phyloP scores from a whole-genome alignment of 2,797 vertebrate species.

The Emydoidea blandingii region DNA sequence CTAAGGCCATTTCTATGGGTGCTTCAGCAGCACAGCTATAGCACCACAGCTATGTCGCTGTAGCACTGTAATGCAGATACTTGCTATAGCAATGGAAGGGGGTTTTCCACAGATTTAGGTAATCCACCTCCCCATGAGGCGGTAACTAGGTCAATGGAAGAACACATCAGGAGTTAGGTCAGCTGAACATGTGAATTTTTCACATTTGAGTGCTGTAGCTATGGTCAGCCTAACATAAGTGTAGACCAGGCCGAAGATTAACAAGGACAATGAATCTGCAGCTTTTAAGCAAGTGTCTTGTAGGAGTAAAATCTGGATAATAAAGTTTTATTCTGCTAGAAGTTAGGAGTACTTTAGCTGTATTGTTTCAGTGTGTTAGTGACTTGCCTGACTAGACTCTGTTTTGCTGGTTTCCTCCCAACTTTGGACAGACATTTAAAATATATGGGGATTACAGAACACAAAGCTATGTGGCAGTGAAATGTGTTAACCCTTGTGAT shows the following conservation, averaged over 20 bases:
- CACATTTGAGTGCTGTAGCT: not conserved
- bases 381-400: not conserved
- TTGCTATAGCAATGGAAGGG: not conserved
- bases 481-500: not conserved
- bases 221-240: not conserved
- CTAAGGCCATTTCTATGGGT: not conserved
- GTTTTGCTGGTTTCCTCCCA: not conserved
- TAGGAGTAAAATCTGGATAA: not conserved
- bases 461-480: slow-evolving; percentile 10
- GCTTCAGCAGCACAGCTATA: not conserved
- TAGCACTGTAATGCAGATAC: not conserved
- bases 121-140: too few species aligned
- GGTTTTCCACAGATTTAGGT: not conserved
- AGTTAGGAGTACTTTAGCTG: not conserved
- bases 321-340: not conserved
- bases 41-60: not conserved
- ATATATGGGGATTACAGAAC: not conserved
- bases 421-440: not conserved
- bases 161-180: not conserved
- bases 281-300: not conserved
- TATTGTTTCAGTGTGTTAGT: not conserved
- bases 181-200: not conserved
- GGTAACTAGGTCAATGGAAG: not conserved
- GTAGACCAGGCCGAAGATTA: not conserved
- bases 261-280: not conserved